phyloP scores from a whole-genome alignment of 2,113 vertebrate species.

The Leptosomus discolor region DNA sequence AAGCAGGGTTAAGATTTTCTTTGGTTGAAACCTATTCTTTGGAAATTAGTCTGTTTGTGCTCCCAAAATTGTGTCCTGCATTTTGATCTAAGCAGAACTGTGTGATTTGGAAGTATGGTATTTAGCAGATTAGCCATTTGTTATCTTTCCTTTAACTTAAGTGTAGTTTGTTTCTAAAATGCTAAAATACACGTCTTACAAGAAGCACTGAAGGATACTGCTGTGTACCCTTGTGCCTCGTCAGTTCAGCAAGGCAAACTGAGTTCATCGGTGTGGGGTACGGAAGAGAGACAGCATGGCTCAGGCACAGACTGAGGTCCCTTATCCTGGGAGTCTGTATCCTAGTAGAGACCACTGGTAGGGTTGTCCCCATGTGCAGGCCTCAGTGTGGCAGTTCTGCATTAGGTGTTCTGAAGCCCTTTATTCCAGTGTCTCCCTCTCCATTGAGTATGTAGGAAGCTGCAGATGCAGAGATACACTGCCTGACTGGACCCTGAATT shows the following conservation, averaged over 20 bases:
- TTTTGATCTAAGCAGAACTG: neutral
- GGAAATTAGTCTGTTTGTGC: neutral
- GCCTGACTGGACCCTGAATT: neutral
- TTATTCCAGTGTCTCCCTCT: neutral
- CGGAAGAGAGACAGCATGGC: neutral
- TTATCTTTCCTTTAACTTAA: neutral
- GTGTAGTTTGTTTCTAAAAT: neutral
- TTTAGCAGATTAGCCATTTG: neutral
- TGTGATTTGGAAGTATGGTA: neutral
- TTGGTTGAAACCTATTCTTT: neutral
- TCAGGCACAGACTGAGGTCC: neutral
- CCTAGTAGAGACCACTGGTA: neutral
- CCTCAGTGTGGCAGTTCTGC: neutral
- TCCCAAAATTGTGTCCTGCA: neutral
- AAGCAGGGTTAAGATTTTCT: neutral
- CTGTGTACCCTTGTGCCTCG: accelerated
- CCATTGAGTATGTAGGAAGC: neutral
- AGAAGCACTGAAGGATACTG: neutral
- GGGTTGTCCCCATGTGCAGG: neutral
- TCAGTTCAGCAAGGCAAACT: neutral
- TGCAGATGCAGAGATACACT: neutral
- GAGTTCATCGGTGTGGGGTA: neutral
- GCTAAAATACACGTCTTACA: neutral
- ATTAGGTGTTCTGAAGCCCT: neutral
- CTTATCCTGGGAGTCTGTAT: neutral